These are phyloP conservation scores for Mesopsocus fuscifrons DNA, from an alignment of 2,888 invertebrate species.

Conservation along the genomic window DNA sequence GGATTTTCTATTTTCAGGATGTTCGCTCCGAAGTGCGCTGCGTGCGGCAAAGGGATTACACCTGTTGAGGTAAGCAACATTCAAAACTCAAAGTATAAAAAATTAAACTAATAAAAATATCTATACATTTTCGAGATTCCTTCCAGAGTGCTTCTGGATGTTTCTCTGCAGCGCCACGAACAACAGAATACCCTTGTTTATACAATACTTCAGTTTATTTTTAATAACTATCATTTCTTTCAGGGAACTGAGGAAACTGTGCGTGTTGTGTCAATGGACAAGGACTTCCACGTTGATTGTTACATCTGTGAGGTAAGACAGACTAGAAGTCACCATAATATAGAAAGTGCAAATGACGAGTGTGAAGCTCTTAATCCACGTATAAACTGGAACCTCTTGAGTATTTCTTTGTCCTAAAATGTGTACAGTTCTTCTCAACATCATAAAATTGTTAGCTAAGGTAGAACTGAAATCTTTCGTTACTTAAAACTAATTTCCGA, in stretches of 20 bases:
- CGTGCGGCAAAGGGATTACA: constrained; percentile 90
- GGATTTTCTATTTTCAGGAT: too few species aligned
- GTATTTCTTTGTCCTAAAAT: not conserved
- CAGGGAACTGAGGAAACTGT: constrained; percentile 96
- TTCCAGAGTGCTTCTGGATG: constrained; percentile 11
- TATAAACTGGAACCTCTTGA: not conserved
- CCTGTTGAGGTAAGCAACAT: constrained; percentile 52
- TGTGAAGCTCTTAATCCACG: too few species aligned
- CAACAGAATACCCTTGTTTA: not conserved
- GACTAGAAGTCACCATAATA: too few species aligned
- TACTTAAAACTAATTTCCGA: too few species aligned
- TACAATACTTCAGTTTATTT: too few species aligned
- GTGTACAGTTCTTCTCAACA: not conserved
- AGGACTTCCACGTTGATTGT: constrained; percentile 97
- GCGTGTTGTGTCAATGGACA: constrained; percentile 96
- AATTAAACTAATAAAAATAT: not conserved
- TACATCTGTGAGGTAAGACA: constrained; percentile 76
- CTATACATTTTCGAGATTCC: constrained; percentile 5
- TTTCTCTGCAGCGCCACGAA: not conserved
- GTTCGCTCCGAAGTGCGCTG: constrained; percentile 96
- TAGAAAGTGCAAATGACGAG: too few species aligned
- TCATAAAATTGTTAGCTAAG: constrained; percentile 3
- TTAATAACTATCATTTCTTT: too few species aligned
- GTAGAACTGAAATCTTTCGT: too few species aligned
- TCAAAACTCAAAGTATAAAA: not conserved